Percentiles rank a stretch among this genome's conserved stretches.
Conservation (phyloP, 2,888 invertebrate species). For the Chrysina gloriosa region DNA sequence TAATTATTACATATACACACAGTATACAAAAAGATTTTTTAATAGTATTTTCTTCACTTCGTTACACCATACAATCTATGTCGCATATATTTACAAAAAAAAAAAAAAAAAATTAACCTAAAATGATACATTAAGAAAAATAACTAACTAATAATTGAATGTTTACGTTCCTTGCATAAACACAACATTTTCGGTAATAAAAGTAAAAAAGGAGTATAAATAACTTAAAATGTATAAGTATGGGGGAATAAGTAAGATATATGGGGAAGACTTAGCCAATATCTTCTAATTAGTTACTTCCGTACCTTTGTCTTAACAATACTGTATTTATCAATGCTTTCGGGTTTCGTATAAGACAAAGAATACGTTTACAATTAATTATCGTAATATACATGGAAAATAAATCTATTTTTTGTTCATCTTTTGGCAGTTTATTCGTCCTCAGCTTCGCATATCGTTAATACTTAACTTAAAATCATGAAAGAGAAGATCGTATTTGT, state of each 20-base stretch:
- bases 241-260: background rate
- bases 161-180: too few species aligned
- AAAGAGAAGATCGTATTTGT: too few species aligned
- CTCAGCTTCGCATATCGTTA: background rate
- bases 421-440: slow-evolving; percentile 9
- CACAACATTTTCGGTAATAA: too few species aligned
- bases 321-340: background rate
- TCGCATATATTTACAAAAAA: background rate
- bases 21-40: too few species aligned
- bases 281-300: background rate
- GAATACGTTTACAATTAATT: background rate
- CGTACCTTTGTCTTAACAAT: background rate
- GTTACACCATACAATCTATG: too few species aligned
- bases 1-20: too few species aligned
- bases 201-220: too few species aligned
- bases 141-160: background rate
- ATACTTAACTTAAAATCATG: background rate
- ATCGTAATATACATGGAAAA: background rate
- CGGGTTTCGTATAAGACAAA: background rate
- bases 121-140: background rate
- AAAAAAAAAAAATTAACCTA: background rate
- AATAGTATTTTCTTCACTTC: too few species aligned
- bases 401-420: background rate
- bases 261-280: slow-evolving; percentile 14
- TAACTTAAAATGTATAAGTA: too few species aligned